A percentile compares a stretch with the other conserved stretches of the same genome.
phyloP scores from a whole-genome alignment of 2,888 invertebrate species.

The Erannis defoliaria region DNA sequence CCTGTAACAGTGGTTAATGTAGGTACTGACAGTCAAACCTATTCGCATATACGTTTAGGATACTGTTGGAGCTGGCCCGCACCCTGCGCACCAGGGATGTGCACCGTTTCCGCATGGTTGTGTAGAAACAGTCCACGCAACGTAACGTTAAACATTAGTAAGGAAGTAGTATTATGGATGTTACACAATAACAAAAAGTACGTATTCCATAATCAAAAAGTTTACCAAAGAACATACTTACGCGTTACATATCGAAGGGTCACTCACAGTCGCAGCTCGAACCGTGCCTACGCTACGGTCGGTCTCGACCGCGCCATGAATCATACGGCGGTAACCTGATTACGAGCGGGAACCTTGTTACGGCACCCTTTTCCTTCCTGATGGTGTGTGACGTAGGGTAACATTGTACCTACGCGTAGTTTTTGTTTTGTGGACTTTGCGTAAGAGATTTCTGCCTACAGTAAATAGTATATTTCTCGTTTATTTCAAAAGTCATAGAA shows the following conservation, averaged over 20 bases:
- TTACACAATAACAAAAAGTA: background rate
- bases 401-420: constrained; percentile 25
- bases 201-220: constrained; percentile 7
- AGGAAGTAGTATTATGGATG: too few species aligned
- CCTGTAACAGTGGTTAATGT: too few species aligned
- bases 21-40: too few species aligned
- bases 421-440: constrained; percentile 14
- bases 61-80: too few species aligned
- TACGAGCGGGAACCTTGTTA: constrained; percentile 79
- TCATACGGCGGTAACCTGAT: constrained; percentile 79
- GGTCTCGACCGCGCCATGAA: constrained; percentile 66
- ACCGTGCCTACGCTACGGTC: constrained; percentile 40
- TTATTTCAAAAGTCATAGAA: too few species aligned
- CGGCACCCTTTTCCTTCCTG: constrained; percentile 76
- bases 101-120: too few species aligned
- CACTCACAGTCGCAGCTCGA: constrained; percentile 32
- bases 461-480: background rate
- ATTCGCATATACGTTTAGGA: too few species aligned
- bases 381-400: constrained; percentile 64
- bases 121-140: too few species aligned
- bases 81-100: too few species aligned
- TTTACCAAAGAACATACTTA: constrained; percentile 22
- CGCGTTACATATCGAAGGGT: constrained; percentile 27
- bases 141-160: too few species aligned
- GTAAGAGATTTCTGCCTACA: background rate